phyloP scores from a whole-genome alignment of 2,797 vertebrate genomes.

The Neopelma chrysocephalum region DNA sequence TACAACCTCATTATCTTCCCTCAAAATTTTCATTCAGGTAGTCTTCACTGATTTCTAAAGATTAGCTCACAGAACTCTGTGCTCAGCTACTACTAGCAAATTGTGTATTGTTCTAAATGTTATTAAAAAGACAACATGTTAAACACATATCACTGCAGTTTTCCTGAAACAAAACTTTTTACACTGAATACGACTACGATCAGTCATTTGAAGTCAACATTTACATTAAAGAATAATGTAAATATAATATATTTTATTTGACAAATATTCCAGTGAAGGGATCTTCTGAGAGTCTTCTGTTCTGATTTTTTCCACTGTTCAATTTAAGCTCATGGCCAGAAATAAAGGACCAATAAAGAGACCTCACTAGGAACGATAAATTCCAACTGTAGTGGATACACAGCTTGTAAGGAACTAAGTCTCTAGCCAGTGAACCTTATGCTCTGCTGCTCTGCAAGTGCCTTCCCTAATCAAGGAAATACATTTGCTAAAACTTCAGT shows the following conservation, averaged over 20 bases:
- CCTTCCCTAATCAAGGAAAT: background rate
- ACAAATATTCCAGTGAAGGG: background rate
- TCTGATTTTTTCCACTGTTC: background rate
- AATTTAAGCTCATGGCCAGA: background rate
- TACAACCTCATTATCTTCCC: background rate
- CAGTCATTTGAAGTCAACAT: background rate
- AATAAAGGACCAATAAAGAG: background rate
- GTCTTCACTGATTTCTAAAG: background rate
- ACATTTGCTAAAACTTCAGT: background rate
- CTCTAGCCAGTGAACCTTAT: background rate
- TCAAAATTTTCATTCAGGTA: background rate
- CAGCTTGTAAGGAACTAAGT: fast-evolving
- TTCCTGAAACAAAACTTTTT: background rate
- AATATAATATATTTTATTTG: background rate
- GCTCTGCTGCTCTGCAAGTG: background rate
- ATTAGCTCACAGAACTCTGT: background rate
- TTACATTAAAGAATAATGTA: background rate
- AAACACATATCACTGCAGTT: background rate
- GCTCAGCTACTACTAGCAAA: background rate
- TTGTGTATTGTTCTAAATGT: background rate
- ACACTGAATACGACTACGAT: background rate
- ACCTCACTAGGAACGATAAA: background rate
- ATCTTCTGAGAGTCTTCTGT: background rate
- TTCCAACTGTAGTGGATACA: background rate
- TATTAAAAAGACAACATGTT: background rate